Evolutionary conservation across 2,888 invertebrate genomes (phyloP).

Genomic region (Zygothrica quintamaculata): DNA sequence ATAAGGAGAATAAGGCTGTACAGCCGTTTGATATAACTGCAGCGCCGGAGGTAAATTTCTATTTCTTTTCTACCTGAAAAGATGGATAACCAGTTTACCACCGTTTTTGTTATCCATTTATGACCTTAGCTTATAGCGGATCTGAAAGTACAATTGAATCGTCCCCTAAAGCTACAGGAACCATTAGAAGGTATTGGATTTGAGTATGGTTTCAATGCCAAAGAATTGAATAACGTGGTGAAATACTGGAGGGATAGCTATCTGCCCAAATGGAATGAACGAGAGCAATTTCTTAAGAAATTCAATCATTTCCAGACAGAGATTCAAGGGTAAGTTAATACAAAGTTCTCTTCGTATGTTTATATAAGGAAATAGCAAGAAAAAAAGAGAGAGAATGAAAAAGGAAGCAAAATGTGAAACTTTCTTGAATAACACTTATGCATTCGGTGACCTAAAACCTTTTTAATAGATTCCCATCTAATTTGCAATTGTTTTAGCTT

Average conservation of each 20-base stretch:
- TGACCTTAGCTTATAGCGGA: conserved; percentile 86
- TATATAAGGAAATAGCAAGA: too few relatives aligned
- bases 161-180: conserved; percentile 85
- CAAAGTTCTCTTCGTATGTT: not conserved
- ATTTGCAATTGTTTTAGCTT: conserved; percentile 59
- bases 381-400: not conserved
- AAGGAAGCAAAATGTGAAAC: not conserved
- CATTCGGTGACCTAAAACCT: not conserved
- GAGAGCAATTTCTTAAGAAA: conserved; percentile 89
- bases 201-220: conserved; percentile 92
- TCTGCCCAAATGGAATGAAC: conserved; percentile 88
- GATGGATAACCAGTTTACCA: conserved; percentile 31
- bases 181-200: conserved; percentile 90
- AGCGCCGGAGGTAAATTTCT: conserved; percentile 67
- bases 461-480: not conserved
- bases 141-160: conserved; percentile 87
- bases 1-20: conserved; percentile 80
- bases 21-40: conserved; percentile 75
- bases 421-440: not conserved
- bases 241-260: conserved; percentile 92
- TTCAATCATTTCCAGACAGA: conserved; percentile 91
- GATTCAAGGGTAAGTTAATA: conserved; percentile 87
- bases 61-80: not conserved
- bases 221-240: conserved; percentile 88
- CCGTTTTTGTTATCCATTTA: conserved; percentile 6